Evolutionary conservation across 2,113 vertebrate species (phyloP).

Genomic region (Scophthalmus maximus): DNA sequence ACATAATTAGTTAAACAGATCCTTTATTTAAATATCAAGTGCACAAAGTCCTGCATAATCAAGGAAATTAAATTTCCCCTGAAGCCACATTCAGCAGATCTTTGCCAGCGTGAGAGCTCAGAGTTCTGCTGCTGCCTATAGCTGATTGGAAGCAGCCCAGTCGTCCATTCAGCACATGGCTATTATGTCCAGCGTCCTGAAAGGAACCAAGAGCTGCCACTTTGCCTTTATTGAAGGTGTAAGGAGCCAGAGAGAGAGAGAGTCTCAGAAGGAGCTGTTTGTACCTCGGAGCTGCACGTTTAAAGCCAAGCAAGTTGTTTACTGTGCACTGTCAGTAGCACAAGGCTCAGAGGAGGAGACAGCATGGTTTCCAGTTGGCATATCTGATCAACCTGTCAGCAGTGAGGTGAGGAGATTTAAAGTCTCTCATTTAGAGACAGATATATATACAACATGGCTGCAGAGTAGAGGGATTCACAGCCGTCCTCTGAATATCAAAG

Average conservation of each 20-base stretch:
- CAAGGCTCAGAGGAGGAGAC: neutral
- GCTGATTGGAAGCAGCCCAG: constrained; percentile 21
- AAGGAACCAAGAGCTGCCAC: constrained; percentile 37
- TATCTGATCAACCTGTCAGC: constrained; percentile 5
- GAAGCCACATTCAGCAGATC: constrained; percentile 16
- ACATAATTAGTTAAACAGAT: neutral
- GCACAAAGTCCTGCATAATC: constrained; percentile 3
- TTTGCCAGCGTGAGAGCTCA: constrained; percentile 29
- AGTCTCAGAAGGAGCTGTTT: constrained; percentile 6
- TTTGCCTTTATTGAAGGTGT: constrained; percentile 36
- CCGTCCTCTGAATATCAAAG: constrained; percentile 34
- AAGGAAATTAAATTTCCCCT: neutral
- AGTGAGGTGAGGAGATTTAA: constrained; percentile 2
- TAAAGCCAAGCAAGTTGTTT: neutral
- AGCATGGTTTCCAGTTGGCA: neutral
- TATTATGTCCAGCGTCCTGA: constrained; percentile 44
- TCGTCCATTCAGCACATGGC: constrained; percentile 37
- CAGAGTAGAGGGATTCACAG: neutral
- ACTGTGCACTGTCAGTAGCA: neutral
- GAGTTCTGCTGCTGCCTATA: constrained; percentile 27
- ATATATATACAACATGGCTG: constrained; percentile 23
- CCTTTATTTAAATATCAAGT: constrained; percentile 11
- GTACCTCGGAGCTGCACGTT: constrained; percentile 17
- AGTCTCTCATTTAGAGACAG: constrained; percentile 21
- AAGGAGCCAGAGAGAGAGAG: constrained; percentile 13